Base-by-base conservation (phyloP, 2,888 invertebrate species). In the Neoascia interrupta region DNA sequence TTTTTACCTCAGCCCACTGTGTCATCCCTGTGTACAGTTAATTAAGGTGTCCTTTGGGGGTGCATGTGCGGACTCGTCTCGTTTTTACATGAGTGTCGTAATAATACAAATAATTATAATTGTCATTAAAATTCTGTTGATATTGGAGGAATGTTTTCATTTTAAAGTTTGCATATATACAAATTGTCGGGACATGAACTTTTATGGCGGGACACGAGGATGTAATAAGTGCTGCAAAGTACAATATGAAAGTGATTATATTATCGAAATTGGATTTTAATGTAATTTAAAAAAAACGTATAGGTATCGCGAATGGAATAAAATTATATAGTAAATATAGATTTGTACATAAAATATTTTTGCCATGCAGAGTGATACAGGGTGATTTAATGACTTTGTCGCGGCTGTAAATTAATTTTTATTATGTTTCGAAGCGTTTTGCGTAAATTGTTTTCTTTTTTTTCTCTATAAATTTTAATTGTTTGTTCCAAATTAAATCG, bases 61-160 rank as follows among this genome's bases (percentile, higher is more conserved):
- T 0, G 45, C 13, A 28, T 18, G 53, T 13, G 19, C 60, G n/a
- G 36, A 45, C 31, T 4, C 18, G 37, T 11, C 16, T 15, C 26
- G 43, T n/a, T 28, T 64, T 37, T 41, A 34, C 49, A 47, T 39
- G 31, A 1, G 19, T 16, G 31, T 13, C 45, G 45, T 54, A 58
- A 70, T 70, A 64, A 64, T 53, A 60, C 58, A 76, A 64, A 64
- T 64, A 72, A 70, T 60, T 76, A 47, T 72, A 64, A 76, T 70
- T 64, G 70, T 76, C 72, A 76, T 72, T 76, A 76, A 76, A 76
- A 76, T 76, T 64, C 60, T 72, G 76, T 76, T 76, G 76, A 75
- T 70, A 75, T 31, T 63, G 34, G 70, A 11, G 56, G 26, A 63
- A 69, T 56, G 56, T 63, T 70, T 61, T 66, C 61, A 66, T 66